Evolutionary conservation across 2,888 invertebrate species (phyloP).

Genomic region (Megaustenia siamemsis): DNA sequence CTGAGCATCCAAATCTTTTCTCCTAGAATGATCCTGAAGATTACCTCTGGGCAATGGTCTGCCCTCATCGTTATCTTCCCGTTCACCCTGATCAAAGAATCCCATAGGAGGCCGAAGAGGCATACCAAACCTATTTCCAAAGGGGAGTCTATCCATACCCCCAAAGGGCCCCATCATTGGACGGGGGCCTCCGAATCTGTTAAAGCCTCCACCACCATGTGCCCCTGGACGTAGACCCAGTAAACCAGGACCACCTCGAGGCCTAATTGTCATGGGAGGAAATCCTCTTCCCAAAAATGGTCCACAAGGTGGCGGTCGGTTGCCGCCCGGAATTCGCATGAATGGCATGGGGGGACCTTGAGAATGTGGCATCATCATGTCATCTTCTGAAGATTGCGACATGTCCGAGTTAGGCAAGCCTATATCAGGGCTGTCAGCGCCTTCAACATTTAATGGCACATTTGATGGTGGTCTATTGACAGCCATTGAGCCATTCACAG

Average conservation of each 20-base stretch:
- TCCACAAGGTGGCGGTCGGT: conserved; percentile 18
- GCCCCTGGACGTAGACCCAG: conserved; percentile 58
- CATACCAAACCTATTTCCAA: conserved; percentile 47
- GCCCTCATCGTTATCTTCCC: conserved; percentile 55
- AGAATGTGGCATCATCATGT: conserved; percentile 2
- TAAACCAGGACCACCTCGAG: conserved; percentile 55
- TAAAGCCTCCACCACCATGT: conserved; percentile 52
- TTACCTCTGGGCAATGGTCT: conserved; percentile 28
- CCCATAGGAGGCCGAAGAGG: conserved; percentile 50
- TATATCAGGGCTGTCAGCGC: conserved; percentile 29
- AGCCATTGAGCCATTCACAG: conserved; percentile 41
- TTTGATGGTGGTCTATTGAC: conserved; percentile 31
- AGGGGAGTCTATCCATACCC: conserved; percentile 53
- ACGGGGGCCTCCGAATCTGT: conserved; percentile 56
- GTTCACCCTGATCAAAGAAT: conserved; percentile 59
- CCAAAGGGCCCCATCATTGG: conserved; percentile 56
- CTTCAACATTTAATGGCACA: not conserved
- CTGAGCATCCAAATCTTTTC: conserved; percentile 36
- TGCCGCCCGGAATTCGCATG: conserved; percentile 39
- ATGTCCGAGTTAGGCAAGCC: conserved; percentile 15
- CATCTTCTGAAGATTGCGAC: conserved; percentile 26
- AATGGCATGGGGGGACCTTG: conserved; percentile 31
- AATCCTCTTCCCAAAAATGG: conserved; percentile 50
- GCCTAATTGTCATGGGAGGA: conserved; percentile 52
- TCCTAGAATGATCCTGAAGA: not conserved